Base-by-base conservation (phyloP, 2,113 vertebrate species). In the Numida meleagris region DNA sequence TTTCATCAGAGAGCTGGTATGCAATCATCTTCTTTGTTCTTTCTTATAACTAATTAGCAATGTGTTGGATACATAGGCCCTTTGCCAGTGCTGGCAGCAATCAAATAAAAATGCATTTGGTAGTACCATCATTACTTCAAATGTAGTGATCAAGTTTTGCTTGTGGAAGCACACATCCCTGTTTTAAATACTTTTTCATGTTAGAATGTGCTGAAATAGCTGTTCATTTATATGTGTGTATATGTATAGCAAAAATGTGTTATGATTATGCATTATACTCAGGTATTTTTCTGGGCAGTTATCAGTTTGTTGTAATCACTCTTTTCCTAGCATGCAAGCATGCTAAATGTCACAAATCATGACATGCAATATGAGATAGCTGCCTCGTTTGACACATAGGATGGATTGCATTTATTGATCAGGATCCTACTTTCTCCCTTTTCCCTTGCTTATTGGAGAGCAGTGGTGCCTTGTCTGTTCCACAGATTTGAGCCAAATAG, bases 391-490 rank as follows among this genome's bases (percentile, higher is more conserved):
- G 34, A 24, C 72, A 6, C 10, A 1, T 40, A 43, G 45, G 23
- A 23, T 48, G 40, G 53, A 36, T 34, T 68, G 29, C 15, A 3
- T n/a, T 79, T 80, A 29, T 27, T 71, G 18, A 23, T 65, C 40
- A 62, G 48, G 9, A 36, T 36, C 29, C 46, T 55, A 38, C 59
- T 24, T 62, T 62, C 24, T 36, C 59, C 59, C 34, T 18, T 14
- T 8, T 7, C 6, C 23, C 12, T 3, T 53, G 4, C 0, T 24
- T 25, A 66, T 45, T 2, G 8, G 24, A 20, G 7, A 36, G 34
- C 8, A 11, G 58, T 68, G 31, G 6, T 77, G 27, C 55, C 63
- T 73, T 62, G 21, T 72, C 58, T 51, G 8, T 50, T 63, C 24
- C 38, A 42, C 50, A 80, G n/a, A 90, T 77, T 3, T n/a, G 27